Conservation (phyloP, 2,113 vertebrate genomes). For the Furnarius figulus region DNA sequence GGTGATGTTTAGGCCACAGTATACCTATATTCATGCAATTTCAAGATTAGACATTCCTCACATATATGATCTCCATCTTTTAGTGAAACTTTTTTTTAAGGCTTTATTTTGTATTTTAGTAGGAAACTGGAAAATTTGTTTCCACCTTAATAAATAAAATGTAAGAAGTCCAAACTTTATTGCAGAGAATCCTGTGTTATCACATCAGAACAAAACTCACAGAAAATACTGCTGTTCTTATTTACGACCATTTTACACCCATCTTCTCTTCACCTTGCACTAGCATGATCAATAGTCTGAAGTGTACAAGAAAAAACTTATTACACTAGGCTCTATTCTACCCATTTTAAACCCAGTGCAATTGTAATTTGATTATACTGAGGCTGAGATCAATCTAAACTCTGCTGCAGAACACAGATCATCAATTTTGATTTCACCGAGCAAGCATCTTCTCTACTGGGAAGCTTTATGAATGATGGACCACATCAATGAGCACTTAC, state of each 20-base stretch:
- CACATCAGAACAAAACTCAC: background rate
- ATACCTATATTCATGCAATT: background rate
- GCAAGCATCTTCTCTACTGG: background rate
- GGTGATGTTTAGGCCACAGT: background rate
- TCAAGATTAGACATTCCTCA: background rate
- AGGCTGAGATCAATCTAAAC: conserved; percentile 52
- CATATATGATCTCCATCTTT: background rate
- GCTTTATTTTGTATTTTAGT: background rate
- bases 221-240: background rate
- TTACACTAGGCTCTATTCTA: background rate
- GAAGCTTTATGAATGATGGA: conserved; percentile 59
- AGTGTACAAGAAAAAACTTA: background rate
- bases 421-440: conserved; percentile 62
- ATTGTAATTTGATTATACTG: conserved; percentile 46
- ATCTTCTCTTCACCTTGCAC: background rate
- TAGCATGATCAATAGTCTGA: background rate
- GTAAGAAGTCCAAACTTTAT: background rate
- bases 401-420: conserved; percentile 40
- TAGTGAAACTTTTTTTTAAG: background rate
- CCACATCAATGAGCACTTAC: conserved; percentile 41
- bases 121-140: background rate
- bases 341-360: background rate
- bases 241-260: background rate
- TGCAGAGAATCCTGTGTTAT: background rate
- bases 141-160: background rate